Evolutionary conservation across 2,888 invertebrate genomes (phyloP), one percentile per base, ranked within the genome.

Genomic region (Siphlonurus alternatus): DNA sequence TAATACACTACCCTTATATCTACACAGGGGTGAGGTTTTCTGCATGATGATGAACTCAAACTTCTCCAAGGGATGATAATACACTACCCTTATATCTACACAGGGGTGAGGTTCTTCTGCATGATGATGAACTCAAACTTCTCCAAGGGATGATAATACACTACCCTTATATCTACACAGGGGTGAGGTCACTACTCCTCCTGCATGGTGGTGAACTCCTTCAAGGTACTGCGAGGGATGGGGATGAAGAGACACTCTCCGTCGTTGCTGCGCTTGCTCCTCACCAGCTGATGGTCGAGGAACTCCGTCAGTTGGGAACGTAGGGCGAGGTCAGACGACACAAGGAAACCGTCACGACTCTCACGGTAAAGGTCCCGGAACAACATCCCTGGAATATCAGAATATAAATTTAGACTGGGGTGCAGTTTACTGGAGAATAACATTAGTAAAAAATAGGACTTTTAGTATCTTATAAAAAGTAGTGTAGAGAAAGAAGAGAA

Each of bases 291-390:
- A 75, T 98, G 98, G 76, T 98, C 97, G 61, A 91, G 78, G 76
- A 97, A 98, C 77, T 98, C 98, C 0, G 91, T 94, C 1, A 98
- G 80, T 72, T 96, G 94, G 2, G 94, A 89, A 68, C 94, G 83
- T 65, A 98, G 76, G 0, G 93, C 93, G 64, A 90, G 80, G 76
- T 98, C 96, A 0, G 93, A 92, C 74, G 93, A 96, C 0, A 94
- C 96, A 53, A 96, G 79, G 76, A 97, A 96, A 22, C 85, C 83
- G 75, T 95, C 94, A 54, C 95, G 82, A 70, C 92, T 89, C 68
- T 84, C 81, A 67, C 85, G 84, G 75, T 95, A 96, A 25, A 93
- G 76, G 69, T 93, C 91, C 74, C 88, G 89, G 74, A 97, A 94
- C 0, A 91, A 81, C 76, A 97, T 83, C 23, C 96, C 93, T 88